Percentiles rank a stretch among this genome's conserved stretches.
Conservation (phyloP, 2,888 invertebrate species). For the Cheilosia vulpina region DNA sequence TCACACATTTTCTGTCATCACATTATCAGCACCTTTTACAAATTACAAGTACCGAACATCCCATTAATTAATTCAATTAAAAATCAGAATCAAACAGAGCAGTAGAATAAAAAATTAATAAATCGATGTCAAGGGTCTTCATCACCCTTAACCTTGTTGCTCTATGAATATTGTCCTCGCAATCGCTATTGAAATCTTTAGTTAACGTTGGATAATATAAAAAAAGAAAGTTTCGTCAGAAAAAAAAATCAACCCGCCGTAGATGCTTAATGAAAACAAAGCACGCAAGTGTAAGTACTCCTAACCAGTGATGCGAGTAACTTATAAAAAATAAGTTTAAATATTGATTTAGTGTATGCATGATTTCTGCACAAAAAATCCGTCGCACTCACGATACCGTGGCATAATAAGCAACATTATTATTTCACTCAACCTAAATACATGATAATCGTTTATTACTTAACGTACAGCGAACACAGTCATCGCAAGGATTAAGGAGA, state of each 20-base stretch:
- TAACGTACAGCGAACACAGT: constrained; percentile 31
- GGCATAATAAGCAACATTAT: constrained; percentile 56
- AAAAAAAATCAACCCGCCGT: neutral
- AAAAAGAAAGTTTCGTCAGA: neutral
- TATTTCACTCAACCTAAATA: constrained; percentile 51
- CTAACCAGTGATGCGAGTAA: constrained; percentile 5
- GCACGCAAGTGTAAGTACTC: neutral
- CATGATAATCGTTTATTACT: constrained; percentile 69
- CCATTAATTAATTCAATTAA: constrained; percentile 67
- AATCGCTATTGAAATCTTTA: constrained; percentile 5
- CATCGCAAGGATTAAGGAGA: constrained; percentile 42
- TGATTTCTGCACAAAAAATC: constrained; percentile 13
- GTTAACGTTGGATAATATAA: neutral
- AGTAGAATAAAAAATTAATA: constrained; percentile 13
- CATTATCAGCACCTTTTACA: constrained; percentile 22
- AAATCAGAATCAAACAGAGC: constrained; percentile 16
- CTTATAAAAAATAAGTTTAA: constrained; percentile 44
- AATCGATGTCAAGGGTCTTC: constrained; percentile 67
- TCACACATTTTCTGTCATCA: constrained; percentile 51
- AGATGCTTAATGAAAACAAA: neutral
- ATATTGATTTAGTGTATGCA: constrained; percentile 30
- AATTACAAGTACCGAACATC: neutral
- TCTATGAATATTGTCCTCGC: constrained; percentile 11
- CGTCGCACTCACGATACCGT: constrained; percentile 14
- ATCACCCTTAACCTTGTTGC: constrained; percentile 50